Evolutionary conservation across 2,797 vertebrate species (phyloP).

Genomic region (Lepus oiostolus): DNA sequence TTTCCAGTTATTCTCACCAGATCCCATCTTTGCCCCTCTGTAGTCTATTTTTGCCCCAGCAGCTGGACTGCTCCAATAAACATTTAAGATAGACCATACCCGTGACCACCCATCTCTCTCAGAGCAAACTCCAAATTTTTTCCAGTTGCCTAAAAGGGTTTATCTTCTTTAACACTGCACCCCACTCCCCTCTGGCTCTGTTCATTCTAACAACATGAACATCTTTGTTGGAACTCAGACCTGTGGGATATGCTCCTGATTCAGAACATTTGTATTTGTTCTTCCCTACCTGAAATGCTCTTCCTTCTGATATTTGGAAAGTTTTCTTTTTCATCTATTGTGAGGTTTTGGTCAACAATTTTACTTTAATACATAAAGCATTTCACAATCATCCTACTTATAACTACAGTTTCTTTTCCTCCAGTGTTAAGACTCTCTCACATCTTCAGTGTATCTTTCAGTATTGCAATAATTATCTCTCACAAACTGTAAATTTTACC

Average conservation of each 20-base stretch:
- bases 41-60: background rate
- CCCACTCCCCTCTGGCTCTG: accelerated
- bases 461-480: background rate
- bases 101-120: background rate
- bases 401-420: conserved; percentile 4
- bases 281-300: background rate
- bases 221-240: background rate
- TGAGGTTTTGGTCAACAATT: background rate
- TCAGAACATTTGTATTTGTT: background rate
- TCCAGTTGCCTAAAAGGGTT: background rate
- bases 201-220: background rate
- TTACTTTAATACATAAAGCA: background rate
- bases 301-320: background rate
- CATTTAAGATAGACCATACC: background rate
- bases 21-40: background rate
- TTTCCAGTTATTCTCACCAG: background rate
- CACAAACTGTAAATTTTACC: background rate
- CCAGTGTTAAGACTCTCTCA: background rate
- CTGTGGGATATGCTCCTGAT: too few relatives aligned
- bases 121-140: background rate
- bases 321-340: background rate
- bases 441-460: background rate
- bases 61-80: background rate
- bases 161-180: background rate
- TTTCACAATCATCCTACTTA: background rate